Percentiles rank a stretch among this genome's conserved stretches.
Evolutionary conservation across 2,888 invertebrate genomes (phyloP).

Genomic region (Oxycera nigricornis): DNA sequence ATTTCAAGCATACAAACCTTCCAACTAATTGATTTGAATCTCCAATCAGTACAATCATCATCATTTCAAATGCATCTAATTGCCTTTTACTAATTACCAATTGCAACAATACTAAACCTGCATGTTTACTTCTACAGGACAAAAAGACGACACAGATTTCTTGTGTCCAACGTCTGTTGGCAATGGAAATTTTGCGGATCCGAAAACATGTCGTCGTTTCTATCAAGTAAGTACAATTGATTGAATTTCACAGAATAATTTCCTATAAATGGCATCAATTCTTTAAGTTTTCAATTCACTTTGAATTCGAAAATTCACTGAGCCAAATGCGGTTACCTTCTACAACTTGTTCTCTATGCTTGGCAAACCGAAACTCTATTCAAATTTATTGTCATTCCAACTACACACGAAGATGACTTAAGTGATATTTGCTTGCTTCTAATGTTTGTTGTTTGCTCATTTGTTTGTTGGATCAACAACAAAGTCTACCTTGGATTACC

Average conservation of each 20-base stretch:
- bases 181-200: slow-evolving; percentile 90
- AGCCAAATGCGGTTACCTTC: neutral
- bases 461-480: slow-evolving; percentile 30
- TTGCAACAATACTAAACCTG: neutral
- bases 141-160: slow-evolving; percentile 68
- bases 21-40: neutral
- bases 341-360: neutral
- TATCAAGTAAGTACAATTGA: slow-evolving; percentile 72
- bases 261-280: neutral
- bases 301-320: neutral
- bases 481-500: slow-evolving; percentile 28
- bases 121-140: slow-evolving; percentile 28
- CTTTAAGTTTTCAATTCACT: slow-evolving; percentile 14
- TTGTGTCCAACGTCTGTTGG: slow-evolving; percentile 82
- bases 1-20: too few relatives aligned
- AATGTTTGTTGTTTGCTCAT: slow-evolving; percentile 25
- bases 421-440: slow-evolving; percentile 27
- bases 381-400: slow-evolving; percentile 34
- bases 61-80: neutral
- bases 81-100: neutral
- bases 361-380: slow-evolving; percentile 27
- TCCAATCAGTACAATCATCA: neutral
- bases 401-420: slow-evolving; percentile 24
- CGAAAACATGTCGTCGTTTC: slow-evolving; percentile 84
- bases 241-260: neutral